Conservation (phyloP, 2,797 vertebrate genomes). For the Enteromius thamalakanensis region DNA sequence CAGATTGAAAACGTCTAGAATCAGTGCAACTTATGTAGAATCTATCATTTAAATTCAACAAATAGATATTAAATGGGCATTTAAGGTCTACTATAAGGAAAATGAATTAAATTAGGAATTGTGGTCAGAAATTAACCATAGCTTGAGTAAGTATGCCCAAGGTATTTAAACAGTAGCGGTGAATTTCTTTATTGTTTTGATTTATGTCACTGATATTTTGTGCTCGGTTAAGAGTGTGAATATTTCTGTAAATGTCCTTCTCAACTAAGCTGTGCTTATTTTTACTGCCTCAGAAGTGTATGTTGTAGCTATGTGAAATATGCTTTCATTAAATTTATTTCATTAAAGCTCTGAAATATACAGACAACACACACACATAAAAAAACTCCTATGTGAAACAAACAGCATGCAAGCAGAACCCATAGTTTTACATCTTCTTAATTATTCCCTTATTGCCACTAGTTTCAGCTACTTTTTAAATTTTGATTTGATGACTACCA, state of each 20-base stretch:
- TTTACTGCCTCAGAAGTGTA: background rate
- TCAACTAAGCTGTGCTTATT: background rate
- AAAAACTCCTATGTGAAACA: background rate
- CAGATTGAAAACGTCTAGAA: background rate
- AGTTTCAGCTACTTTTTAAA: background rate
- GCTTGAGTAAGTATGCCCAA: background rate
- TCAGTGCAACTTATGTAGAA: background rate
- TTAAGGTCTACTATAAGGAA: background rate
- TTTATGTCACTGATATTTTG: background rate
- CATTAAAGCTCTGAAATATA: background rate
- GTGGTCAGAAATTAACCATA: background rate
- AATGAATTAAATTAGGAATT: background rate
- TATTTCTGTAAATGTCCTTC: background rate
- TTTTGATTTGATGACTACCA: background rate
- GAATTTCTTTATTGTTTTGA: background rate
- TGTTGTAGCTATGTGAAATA: background rate
- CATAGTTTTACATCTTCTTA: background rate
- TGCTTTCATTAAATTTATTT: background rate
- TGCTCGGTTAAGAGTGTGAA: background rate
- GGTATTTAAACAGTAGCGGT: background rate
- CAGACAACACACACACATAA: background rate
- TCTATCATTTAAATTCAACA: background rate
- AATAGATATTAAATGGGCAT: background rate
- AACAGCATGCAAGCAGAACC: background rate
- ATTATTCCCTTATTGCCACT: background rate